A percentile compares a stretch with the other conserved stretches of the same genome.
These are phyloP conservation scores for Drosophila parvula DNA, from an alignment of 1,140 invertebrate genomes.

Conservation along the genomic window DNA sequence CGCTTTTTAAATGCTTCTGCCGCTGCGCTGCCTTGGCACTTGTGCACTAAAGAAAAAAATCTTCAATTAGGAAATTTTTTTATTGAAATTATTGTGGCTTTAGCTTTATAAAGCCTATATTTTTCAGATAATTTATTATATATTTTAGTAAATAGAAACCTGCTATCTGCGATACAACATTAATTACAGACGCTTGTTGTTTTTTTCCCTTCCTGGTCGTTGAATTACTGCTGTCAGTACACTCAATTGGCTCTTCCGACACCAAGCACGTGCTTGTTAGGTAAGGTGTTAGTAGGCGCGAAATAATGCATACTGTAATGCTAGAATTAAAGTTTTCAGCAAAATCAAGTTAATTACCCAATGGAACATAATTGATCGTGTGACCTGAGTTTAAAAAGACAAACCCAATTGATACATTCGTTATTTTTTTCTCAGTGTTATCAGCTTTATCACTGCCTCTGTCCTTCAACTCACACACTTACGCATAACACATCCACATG, in stretches of 20 bases:
- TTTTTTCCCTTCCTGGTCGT: conserved; percentile 2
- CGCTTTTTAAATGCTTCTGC: conserved; percentile 78
- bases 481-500: conserved; percentile 9
- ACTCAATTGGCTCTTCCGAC: no score
- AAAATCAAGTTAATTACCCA: no score
- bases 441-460: conserved; percentile 27
- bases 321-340: no score
- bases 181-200: no score
- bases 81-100: neutral
- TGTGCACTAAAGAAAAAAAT: neutral
- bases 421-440: conserved; percentile 19
- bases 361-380: no score
- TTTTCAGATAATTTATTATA: neutral
- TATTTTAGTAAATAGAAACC: neutral
- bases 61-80: neutral
- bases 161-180: neutral
- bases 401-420: no score
- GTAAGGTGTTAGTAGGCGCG: no score
- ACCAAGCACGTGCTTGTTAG: no score
- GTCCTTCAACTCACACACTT: conserved; percentile 53
- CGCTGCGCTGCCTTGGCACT: conserved; percentile 12
- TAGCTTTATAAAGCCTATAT: neutral
- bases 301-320: no score
- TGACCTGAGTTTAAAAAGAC: no score
- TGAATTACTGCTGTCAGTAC: no score